These are phyloP conservation scores for Asobara japonica DNA, from an alignment of 1,140 invertebrate species.

Conservation along the genomic window DNA sequence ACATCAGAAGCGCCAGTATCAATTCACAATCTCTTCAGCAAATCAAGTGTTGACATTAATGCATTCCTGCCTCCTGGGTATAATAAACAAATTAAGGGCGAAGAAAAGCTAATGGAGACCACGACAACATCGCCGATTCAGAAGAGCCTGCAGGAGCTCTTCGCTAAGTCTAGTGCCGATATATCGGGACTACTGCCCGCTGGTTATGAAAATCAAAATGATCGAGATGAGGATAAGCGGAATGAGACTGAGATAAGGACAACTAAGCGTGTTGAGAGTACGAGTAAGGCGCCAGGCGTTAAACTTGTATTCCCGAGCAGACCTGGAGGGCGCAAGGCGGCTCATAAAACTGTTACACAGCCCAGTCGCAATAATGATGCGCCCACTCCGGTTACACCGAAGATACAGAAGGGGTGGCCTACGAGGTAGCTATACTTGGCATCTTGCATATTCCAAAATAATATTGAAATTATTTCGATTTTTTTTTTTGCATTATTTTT, in stretches of 20 bases:
- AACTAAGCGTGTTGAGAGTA: slow-evolving; percentile 39
- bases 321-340: slow-evolving; percentile 75
- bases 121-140: slow-evolving; percentile 11
- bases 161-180: slow-evolving; percentile 69
- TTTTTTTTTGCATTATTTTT: background rate
- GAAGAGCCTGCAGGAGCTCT: slow-evolving; percentile 41
- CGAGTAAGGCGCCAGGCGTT: slow-evolving; percentile 62
- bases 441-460: slow-evolving; percentile 37
- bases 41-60: slow-evolving; percentile 66
- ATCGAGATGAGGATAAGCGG: background rate
- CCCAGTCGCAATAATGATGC: slow-evolving; percentile 57
- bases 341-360: slow-evolving; percentile 73
- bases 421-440: slow-evolving; percentile 71
- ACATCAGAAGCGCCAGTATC: too few species aligned
- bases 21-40: slow-evolving; percentile 46
- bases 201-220: slow-evolving; percentile 57
- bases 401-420: slow-evolving; percentile 84
- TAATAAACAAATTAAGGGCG: slow-evolving; percentile 49
- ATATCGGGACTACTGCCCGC: slow-evolving; percentile 73
- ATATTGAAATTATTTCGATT: slow-evolving; percentile 28
- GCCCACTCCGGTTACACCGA: slow-evolving; percentile 68
- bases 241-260: slow-evolving; percentile 43
- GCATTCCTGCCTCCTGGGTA: slow-evolving; percentile 71
- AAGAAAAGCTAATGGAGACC: background rate
- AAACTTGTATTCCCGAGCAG: slow-evolving; percentile 84